Base-by-base conservation (phyloP, 1,140 invertebrate genomes). In the Frieseomelitta varia region DNA sequence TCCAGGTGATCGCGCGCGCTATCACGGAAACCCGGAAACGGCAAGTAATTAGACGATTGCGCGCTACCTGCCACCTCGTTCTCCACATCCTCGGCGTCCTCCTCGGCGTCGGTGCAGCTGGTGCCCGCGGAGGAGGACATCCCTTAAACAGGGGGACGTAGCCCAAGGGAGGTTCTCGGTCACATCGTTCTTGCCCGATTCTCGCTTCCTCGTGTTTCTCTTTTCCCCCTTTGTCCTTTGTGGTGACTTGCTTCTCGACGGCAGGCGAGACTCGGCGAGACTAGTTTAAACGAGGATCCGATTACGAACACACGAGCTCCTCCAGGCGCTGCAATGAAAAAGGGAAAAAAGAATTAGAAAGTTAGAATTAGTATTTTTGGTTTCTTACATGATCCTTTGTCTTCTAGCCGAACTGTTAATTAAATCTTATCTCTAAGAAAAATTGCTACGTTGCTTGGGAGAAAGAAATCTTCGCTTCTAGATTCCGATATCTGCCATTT, bases 41-140 rank as follows among this genome's bases (percentile, higher is more conserved):
- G 83, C 73, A 85, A 75, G 84, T 83, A 79, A 84, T 87, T 76
- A 71, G 88, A 90, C 85, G 85, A 87, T 69, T 85, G 79, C 89
- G 84, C 86, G 83, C 61, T 76, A 86, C 84, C 86, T 81, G 85
- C 88, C 86, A 91, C 87, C 84, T 92, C 90, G 90, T 91, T 94
- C 89, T 94, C 94, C 93, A 94, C 94, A 94, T 94, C 93, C 92
- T 94, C 94, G 90, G 92, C 87, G 87, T 94, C 93, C 92, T 94
- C 94, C 90, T 94, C 93, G 84, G 92, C 91, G 89, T 92, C 89
- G 79, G 89, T 91, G 85, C 88, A 90, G 75, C 84, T 91, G 79
- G 84, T 90, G 85, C 84, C 87, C 78, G 88, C 85, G 85, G 88
- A 93, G 90, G 92, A 92, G 91, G 90, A 93, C 93, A 93, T 93